phyloP scores from a whole-genome alignment of 2,888 invertebrate species.

The Eugnorisma glareosa region DNA sequence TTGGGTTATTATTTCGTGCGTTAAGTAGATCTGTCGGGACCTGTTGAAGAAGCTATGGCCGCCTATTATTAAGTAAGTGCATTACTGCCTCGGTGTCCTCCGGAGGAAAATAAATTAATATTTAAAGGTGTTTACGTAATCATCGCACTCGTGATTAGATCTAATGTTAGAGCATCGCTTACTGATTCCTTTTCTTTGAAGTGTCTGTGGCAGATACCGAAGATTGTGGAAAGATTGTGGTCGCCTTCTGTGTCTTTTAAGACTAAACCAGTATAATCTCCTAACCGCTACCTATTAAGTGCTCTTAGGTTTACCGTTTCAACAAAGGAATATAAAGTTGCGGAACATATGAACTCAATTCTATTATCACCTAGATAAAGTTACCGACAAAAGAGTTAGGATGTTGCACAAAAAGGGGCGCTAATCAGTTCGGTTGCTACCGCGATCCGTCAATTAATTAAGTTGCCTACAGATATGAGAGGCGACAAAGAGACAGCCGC shows the following conservation, averaged over 20 bases:
- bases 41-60: slow-evolving; percentile 64
- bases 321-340: slow-evolving; percentile 50
- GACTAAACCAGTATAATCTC: slow-evolving; percentile 28
- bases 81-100: slow-evolving; percentile 38
- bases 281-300: slow-evolving; percentile 47
- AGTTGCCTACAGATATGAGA: slow-evolving; percentile 82
- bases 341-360: slow-evolving; percentile 60
- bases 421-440: slow-evolving; percentile 80
- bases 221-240: background rate
- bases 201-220: background rate
- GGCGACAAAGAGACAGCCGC: slow-evolving; percentile 83
- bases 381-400: slow-evolving; percentile 81
- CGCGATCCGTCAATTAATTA: slow-evolving; percentile 88
- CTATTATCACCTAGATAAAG: slow-evolving; percentile 76
- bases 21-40: slow-evolving; percentile 67
- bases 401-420: slow-evolving; percentile 82
- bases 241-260: slow-evolving; percentile 3
- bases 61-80: slow-evolving; percentile 65
- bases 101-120: slow-evolving; percentile 47
- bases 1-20: slow-evolving; percentile 80
- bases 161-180: slow-evolving; percentile 11
- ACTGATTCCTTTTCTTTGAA: slow-evolving; percentile 2
- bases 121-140: slow-evolving; percentile 42
- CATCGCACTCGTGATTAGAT: slow-evolving; percentile 38
- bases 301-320: slow-evolving; percentile 26